Base-by-base conservation (phyloP, 2,797 vertebrate genomes). In the Mormyrus hasselquistii region DNA sequence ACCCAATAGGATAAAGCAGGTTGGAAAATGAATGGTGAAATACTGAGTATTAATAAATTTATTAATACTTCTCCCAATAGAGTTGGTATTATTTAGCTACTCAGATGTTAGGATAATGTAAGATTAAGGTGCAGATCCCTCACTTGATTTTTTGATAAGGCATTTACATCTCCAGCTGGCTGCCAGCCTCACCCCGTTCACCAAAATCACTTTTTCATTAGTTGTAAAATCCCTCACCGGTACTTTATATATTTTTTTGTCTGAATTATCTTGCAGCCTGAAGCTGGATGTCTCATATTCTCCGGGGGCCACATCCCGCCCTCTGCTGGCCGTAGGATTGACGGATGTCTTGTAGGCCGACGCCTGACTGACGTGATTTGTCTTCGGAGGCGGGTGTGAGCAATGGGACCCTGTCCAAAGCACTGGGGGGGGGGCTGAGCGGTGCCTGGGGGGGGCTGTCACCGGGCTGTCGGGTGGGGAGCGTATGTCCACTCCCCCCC, bases 361-460 rank as follows among this genome's bases (percentile, higher is more conserved):
- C 4, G 44, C 57, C 83, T 86, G 87, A 88, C 76, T 88, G 89
- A 90, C 79, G 29, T 55, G 87, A 90, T 90, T 90, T 88, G 89
- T 90, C 89, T 88, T 90, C 41, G 19, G 52, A 88, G 89, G 38
- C 62, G 29, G 57, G 76, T 12, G 47, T 85, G 89, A 88, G 87
- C 44, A 62, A 86, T 88, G 87, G 87, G 87, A 88, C 57, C 73
- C 44, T n/a, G 79, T 88, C 87, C 19, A 57, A 76, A 19, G 16
- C 55, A 8, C 29, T 49, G 55, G 44, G 14, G 76, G 53, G 49
- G 50, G 53, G 29, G 14, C 38, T 44, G 53, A 50, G 16, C 8
- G 29, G 55, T 19, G 86, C 47, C 79, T 44, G 76, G 87, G 86
- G 87, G 55, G 38, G 44, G 47, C 76, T 86, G 79, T 86, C 79